Evolutionary conservation across 2,113 vertebrate genomes (phyloP), one percentile per base, ranked within the genome.

Genomic region (Cyprinodon brontotheroides): DNA sequence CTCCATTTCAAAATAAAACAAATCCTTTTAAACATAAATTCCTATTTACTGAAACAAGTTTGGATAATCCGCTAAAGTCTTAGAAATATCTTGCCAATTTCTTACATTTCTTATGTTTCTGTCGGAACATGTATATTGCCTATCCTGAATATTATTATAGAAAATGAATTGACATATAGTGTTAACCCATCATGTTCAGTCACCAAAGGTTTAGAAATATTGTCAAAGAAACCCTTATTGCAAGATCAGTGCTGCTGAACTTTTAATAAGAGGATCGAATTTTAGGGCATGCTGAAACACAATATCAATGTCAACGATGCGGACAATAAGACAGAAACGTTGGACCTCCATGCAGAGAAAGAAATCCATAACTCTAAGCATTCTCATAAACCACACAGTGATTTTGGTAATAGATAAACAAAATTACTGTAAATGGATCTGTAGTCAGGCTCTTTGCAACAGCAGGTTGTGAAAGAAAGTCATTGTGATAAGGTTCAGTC

Each of bases 401-500:
- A 29, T 80, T 63, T 68, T 37, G 47, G 50, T 72, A 73, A 76
- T 70, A 81, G 63, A 81, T 77, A 59, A 82, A 79, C 63, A 78
- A 74, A 65, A 45, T 79, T 72, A 68, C 63, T 78, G 48, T 41
- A 57, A 76, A 77, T 39, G 39, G 66, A 80, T 83, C 75, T 79
- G 76, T 60, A 85, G 69, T 48, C 72, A 65, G 71, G 69, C 79
- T 65, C 53, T 47, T 20, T 29, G 70, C 78, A 74, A 75, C 76
- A 65, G 65, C 38, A 72, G 81, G 74, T 72, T 72, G 81, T 71
- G 78, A 74, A 60, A 82, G 65, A 86, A 72, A 70, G 70, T 69
- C 69, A 86, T 82, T 87, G 87, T 85, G 87, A 87, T 65, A 81
- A 81, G 71, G 67, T 83, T 82, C 84, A 86, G 83, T 90, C 87